Evolutionary conservation across 2,113 vertebrate species (phyloP), one percentile per base, ranked within the genome.

Genomic region (Cryptotis parvus): DNA sequence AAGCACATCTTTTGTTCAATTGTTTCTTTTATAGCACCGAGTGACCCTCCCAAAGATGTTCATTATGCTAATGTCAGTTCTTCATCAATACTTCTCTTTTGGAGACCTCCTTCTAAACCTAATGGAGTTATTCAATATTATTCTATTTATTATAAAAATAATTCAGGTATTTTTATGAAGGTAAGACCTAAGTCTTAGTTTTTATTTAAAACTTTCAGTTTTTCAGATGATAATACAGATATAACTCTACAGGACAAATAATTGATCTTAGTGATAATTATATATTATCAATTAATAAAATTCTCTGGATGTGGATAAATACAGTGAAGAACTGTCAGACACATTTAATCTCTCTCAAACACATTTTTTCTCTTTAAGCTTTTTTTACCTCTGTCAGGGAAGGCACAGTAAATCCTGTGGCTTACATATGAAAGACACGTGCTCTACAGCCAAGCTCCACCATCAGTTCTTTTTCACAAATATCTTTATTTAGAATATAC

Each of bases 91-190:
- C 97, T 97, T 91, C 78, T 99, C 10, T 98, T 96, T 89, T 99
- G 99, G 99, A 97, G 78, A 14, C 98, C 99, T 91, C 98, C 99
- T 65, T 97, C 96, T 87, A 98, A 99, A 70, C 99, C 99, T 78
- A 99, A 99, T 94, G 99, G 99, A 76, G 97, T 98, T 92, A 98
- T 99, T 96, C 96, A 97, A 33, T 97, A 98, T 94, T 99, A 99
- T 96, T 98, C 98, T 31, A 96, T 99, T 97, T 98, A 98, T 97
- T 99, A 98, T 92, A 97, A 96, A 93, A 96, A 98, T 78, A 96
- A 96, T 94, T 97, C 97, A 70, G 98, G 96, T 90, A 94, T 97
- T 94, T 98, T 93, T 86, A n/a, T 97, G 58, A 96, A 98, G 99
- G 99, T 99, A 97, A 98, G 97, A 83, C 52, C 4, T n/a, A 33